A percentile compares a stretch with the other conserved stretches of the same genome.
Evolutionary conservation across 2,797 vertebrate species (phyloP).

Genomic region (Lutjanus argentimaculatus): DNA sequence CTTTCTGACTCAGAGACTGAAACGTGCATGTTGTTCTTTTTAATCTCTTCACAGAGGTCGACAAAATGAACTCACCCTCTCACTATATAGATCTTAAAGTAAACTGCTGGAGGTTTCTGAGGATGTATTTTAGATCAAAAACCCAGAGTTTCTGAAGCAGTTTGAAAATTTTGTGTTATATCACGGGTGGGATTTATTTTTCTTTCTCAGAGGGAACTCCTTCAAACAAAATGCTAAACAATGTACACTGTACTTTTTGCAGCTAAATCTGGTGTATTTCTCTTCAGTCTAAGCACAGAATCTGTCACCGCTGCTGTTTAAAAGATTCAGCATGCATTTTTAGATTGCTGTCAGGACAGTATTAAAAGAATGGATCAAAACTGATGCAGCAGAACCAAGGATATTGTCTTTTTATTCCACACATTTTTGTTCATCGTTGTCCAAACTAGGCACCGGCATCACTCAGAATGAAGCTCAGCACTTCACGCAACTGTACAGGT

Average conservation of each 20-base stretch:
- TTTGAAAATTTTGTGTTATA: no score
- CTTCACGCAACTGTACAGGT: background rate
- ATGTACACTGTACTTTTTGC: background rate
- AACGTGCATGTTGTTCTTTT: no score
- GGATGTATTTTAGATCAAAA: no score
- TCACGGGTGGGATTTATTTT: no score
- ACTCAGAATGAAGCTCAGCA: background rate
- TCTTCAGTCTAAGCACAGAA: background rate
- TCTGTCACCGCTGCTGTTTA: background rate
- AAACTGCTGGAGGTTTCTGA: no score
- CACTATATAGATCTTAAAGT: no score
- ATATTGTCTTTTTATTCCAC: background rate
- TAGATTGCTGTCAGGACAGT: background rate
- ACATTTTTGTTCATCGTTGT: background rate
- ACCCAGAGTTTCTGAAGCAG: no score
- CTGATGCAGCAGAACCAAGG: background rate
- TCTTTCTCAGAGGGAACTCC: no score
- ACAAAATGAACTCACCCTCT: no score
- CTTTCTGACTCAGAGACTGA: no score
- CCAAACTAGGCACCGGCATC: background rate
- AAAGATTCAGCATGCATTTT: background rate
- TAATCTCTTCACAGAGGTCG: no score
- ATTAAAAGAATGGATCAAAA: background rate
- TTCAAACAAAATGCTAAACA: background rate
- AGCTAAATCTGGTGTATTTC: background rate